Conservation (phyloP, 2,113 vertebrate species). For the Carassius auratus region DNA sequence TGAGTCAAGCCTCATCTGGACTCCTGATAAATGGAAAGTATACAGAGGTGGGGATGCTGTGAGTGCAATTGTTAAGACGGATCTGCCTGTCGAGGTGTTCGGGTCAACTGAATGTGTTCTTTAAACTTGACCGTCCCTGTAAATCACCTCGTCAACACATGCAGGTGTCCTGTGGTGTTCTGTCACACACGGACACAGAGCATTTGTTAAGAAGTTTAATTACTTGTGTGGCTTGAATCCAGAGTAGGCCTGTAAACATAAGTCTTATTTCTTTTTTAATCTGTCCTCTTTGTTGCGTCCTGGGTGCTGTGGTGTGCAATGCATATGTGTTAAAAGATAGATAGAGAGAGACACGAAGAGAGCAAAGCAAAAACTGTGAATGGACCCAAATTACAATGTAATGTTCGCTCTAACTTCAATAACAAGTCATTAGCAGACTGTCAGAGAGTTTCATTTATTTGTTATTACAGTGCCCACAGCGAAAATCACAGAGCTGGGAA, state of each 20-base stretch:
- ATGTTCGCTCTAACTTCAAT: conserved; percentile 76
- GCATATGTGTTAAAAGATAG: conserved; percentile 55
- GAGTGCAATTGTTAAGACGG: conserved; percentile 64
- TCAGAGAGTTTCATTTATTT: conserved; percentile 79
- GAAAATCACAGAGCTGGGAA: conserved; percentile 60
- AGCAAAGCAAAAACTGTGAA: conserved; percentile 83
- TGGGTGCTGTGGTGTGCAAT: conserved; percentile 38
- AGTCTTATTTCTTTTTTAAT: conserved; percentile 61
- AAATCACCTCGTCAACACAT: conserved; percentile 68
- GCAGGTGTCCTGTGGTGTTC: conserved; percentile 66
- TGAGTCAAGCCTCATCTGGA: conserved; percentile 41
- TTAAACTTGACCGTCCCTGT: conserved; percentile 61
- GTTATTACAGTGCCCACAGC: conserved; percentile 69
- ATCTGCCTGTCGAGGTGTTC: conserved; percentile 60
- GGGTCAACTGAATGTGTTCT: conserved; percentile 42
- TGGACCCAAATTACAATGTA: conserved; percentile 80
- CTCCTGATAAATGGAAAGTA: conserved; percentile 59
- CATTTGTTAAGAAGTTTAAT: conserved; percentile 87
- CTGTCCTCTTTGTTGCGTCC: neutral
- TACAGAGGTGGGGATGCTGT: conserved; percentile 42
- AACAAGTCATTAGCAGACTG: conserved; percentile 88
- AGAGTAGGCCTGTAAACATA: conserved; percentile 79
- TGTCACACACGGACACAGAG: conserved; percentile 75
- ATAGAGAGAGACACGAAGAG: conserved; percentile 45
- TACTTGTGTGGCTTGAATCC: conserved; percentile 75